Base-by-base conservation (phyloP, 2,797 vertebrate genomes). In the Dicrostonyx torquatus region DNA sequence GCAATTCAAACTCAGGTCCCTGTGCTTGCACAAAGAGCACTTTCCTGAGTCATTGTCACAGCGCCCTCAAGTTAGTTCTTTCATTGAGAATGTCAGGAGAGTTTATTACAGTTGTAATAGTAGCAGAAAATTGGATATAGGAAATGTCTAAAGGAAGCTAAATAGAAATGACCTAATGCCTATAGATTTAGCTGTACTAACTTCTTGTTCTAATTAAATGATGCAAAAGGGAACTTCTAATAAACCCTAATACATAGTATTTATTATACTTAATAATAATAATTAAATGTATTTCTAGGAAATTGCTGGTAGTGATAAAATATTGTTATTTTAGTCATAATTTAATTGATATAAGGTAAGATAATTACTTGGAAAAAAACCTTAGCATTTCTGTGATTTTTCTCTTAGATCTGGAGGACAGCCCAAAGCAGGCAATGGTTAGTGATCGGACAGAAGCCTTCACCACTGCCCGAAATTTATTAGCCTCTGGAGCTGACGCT, bases 361-460 rank as follows among this genome's bases (percentile, higher is more conserved):
- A 45, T 26, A 45, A 62, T 43, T 94, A 77, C 78, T 94, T 91
- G 18, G 22, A 6, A 87, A 91, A 94, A 93, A 95, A 93, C 24
- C 17, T 48, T 29, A 93, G 34, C 53, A 62, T 5, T 92, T 96
- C 60, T 95, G 45, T 94, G 66, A 92, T 94, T 93, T 96, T 96
- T 17, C 40, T 97, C 97, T 88, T 89, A 99, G 99, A 99, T 97
- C 98, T 98, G 79, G 99, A 99, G 60, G 99, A 99, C 60, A 99
- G 99, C 40, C 99, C 99, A 96, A 99, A 99, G 14, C 99, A 99
- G 76, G 98, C 98, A 91, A 98, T 99, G 99, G 99, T 99, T 98
- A 99, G 99, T 93, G 99, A 99, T 98, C 99, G 99, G 97, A 99
- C 99, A 0, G 99, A 99, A 98, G 98, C 99, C 80, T 99, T 99